These are phyloP conservation scores for Lydus trimaculatus DNA, from an alignment of 2,888 invertebrate species.

Conservation along the genomic window DNA sequence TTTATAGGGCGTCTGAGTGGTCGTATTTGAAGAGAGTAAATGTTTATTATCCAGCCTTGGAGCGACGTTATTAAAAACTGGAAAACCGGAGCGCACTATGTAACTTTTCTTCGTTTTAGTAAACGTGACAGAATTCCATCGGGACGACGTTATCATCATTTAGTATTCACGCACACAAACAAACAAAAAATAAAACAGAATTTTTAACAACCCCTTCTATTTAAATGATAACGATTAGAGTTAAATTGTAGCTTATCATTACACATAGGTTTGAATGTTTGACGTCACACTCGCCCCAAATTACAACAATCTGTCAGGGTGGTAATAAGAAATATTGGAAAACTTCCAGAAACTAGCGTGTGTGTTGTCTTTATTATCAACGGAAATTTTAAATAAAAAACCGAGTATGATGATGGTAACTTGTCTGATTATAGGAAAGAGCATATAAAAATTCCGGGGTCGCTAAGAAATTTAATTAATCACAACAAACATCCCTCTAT, in stretches of 20 bases:
- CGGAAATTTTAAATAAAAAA: neutral
- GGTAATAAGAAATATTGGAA: neutral
- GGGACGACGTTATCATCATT: constrained; percentile 22
- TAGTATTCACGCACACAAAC: neutral
- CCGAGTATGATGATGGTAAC: neutral
- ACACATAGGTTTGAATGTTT: neutral
- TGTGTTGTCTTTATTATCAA: constrained; percentile 54
- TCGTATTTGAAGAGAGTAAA: constrained; percentile 53
- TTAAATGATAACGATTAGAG: neutral
- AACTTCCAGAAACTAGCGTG: constrained; percentile 49
- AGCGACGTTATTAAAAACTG: constrained; percentile 55
- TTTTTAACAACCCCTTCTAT: neutral
- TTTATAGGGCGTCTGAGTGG: constrained; percentile 51
- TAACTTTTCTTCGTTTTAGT: constrained; percentile 4
- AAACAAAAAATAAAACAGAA: neutral
- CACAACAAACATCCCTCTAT: constrained; percentile 61
- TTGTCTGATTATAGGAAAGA: constrained; percentile 59
- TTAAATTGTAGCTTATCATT: neutral
- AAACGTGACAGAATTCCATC: constrained; percentile 55
- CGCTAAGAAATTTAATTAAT: constrained; percentile 62
- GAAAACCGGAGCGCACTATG: constrained; percentile 37
- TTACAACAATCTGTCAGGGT: neutral
- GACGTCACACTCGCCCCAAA: neutral
- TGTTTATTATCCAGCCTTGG: constrained; percentile 54
- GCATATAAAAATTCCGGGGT: constrained; percentile 58